Evolutionary conservation across 2,113 vertebrate species (phyloP).

Genomic region (Podilymbus podiceps): DNA sequence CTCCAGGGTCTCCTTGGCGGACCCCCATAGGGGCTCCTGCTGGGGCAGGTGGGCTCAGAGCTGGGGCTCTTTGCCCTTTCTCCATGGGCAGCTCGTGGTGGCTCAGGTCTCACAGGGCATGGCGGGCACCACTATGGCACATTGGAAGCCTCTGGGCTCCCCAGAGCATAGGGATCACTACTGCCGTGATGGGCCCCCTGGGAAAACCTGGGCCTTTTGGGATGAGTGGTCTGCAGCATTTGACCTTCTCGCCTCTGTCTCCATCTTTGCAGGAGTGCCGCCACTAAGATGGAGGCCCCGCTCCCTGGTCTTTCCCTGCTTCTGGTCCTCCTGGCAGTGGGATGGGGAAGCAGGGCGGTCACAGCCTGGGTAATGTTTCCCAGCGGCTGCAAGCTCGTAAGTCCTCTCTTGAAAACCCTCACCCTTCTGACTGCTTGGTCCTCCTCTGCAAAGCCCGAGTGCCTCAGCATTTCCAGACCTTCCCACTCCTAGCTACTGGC

Average conservation of each 20-base stretch:
- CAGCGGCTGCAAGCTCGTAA: slow-evolving; percentile 67
- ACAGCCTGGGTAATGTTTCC: slow-evolving; percentile 2
- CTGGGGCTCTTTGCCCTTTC: accelerated
- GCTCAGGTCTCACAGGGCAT: accelerated
- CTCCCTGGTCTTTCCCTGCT: slow-evolving; percentile 65
- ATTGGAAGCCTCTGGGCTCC: not conserved
- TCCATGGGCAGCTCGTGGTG: not conserved
- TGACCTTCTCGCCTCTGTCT: not conserved
- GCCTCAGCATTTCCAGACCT: not conserved
- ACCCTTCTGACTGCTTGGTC: not conserved
- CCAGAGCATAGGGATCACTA: accelerated
- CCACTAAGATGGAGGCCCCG: slow-evolving; percentile 74
- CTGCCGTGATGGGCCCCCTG: not conserved
- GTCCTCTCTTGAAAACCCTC: slow-evolving; percentile 26
- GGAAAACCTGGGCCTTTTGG: not conserved
- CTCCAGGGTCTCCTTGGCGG: not conserved
- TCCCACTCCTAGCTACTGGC: not conserved
- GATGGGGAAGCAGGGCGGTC: slow-evolving; percentile 35
- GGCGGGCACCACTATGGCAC: not conserved
- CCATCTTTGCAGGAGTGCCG: slow-evolving; percentile 45
- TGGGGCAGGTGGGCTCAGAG: accelerated
- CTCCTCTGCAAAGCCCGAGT: not conserved
- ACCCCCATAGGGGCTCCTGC: not conserved
- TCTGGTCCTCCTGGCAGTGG: slow-evolving; percentile 55
- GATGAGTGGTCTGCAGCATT: not conserved